A percentile compares a stretch with the other conserved stretches of the same genome.
These are phyloP conservation scores for Argyrosomus japonicus DNA, from an alignment of 2,113 vertebrate species.

Conservation along the genomic window DNA sequence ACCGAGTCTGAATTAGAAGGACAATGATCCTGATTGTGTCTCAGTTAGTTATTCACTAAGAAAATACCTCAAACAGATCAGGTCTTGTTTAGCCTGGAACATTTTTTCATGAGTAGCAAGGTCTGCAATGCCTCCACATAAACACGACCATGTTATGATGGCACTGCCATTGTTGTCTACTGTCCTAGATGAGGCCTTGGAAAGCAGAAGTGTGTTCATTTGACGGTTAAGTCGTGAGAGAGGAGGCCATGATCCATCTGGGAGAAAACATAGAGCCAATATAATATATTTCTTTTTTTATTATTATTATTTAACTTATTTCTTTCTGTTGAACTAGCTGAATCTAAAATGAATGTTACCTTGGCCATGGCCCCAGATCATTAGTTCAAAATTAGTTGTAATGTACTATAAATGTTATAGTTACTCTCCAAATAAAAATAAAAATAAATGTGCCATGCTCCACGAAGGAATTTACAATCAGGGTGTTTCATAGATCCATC, in stretches of 20 bases:
- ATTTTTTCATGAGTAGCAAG: neutral
- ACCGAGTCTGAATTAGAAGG: too few species aligned
- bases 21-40: neutral
- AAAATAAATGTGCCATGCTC: too few species aligned
- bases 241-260: slow-evolving; percentile 34
- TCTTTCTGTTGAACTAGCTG: neutral
- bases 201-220: slow-evolving; percentile 9
- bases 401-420: neutral
- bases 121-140: neutral
- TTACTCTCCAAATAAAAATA: neutral
- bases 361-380: too few species aligned
- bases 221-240: neutral
- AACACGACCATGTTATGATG: neutral
- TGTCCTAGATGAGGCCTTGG: neutral
- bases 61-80: neutral
- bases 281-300: neutral
- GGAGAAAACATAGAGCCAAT: slow-evolving; percentile 6
- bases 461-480: too few species aligned
- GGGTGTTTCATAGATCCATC: too few species aligned
- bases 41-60: neutral
- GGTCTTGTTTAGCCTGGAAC: neutral
- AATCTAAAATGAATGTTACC: too few species aligned
- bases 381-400: too few species aligned
- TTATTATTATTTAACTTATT: neutral
- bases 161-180: neutral